Evolutionary conservation across 2,888 invertebrate genomes (phyloP).

Genomic region (Caenorhabditis japonica): DNA sequence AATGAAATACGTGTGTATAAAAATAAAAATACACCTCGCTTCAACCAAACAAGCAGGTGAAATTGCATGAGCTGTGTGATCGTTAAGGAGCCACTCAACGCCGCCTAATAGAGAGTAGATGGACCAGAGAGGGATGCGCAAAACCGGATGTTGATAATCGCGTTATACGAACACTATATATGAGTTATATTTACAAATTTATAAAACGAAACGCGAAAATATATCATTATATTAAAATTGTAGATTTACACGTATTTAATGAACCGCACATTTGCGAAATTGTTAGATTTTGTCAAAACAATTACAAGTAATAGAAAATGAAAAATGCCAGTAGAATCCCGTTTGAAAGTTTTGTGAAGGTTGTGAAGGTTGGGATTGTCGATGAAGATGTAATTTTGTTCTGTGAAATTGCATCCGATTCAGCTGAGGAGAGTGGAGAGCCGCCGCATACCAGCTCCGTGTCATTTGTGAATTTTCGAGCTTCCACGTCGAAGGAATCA

Average conservation of each 20-base stretch:
- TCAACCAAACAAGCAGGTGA: conserved; percentile 17
- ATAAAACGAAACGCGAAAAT: conserved; percentile 17
- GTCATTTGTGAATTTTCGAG: conserved; percentile 49
- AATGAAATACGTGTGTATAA: not conserved
- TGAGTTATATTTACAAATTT: conserved; percentile 42
- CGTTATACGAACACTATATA: conserved; percentile 40
- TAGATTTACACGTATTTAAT: conserved; percentile 46
- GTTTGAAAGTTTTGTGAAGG: no score
- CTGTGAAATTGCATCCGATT: conserved; percentile 33
- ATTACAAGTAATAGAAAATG: conserved; percentile 27
- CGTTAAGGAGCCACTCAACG: conserved; percentile 14
- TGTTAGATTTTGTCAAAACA: no score
- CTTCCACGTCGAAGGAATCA: conserved; percentile 51
- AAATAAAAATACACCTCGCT: not conserved
- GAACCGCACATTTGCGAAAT: conserved; percentile 35
- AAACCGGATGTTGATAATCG: conserved; percentile 47
- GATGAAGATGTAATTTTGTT: conserved; percentile 34
- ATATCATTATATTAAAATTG: conserved; percentile 43
- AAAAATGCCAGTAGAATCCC: not conserved
- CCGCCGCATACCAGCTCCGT: conserved; percentile 36
- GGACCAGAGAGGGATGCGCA: not conserved
- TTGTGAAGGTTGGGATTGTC: no score
- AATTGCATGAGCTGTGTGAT: conserved; percentile 32
- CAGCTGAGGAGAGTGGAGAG: conserved; percentile 10
- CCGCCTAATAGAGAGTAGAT: not conserved